Percentiles rank a stretch among this genome's conserved stretches.
Evolutionary conservation across 2,888 invertebrate genomes (phyloP).

Genomic region (Idaea biselata): DNA sequence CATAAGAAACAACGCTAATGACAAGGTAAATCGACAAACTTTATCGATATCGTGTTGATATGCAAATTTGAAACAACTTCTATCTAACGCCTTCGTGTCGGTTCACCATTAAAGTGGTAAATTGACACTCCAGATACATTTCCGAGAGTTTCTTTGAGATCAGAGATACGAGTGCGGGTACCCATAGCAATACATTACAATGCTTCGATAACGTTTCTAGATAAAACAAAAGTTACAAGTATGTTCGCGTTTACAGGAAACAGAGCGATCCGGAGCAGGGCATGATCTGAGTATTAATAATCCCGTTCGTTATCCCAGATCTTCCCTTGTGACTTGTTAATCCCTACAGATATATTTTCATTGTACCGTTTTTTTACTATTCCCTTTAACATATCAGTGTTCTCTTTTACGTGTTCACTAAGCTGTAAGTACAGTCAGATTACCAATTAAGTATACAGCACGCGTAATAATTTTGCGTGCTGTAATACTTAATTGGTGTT

Average conservation of each 20-base stretch:
- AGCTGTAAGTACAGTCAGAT: no score
- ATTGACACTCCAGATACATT: background rate
- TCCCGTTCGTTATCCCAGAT: conserved; percentile 24
- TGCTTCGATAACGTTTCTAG: background rate
- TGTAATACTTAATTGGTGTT: no score
- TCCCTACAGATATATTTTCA: background rate
- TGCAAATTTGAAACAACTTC: background rate
- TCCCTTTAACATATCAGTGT: conserved; percentile 21
- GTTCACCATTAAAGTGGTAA: conserved; percentile 2
- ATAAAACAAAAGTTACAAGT: conserved; percentile 1
- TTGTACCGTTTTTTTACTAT: conserved; percentile 15
- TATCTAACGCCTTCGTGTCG: background rate
- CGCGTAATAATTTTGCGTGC: no score
- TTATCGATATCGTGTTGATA: conserved; percentile 11
- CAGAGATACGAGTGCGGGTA: conserved; percentile 4
- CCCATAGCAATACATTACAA: background rate
- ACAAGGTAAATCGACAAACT: conserved; percentile 9
- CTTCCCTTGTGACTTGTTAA: conserved; percentile 4
- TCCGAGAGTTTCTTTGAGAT: background rate
- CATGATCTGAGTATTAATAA: conserved; percentile 13
- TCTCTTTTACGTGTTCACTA: conserved; percentile 15
- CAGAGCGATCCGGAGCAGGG: background rate
- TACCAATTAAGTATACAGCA: no score
- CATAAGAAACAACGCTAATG: conserved; percentile 10
- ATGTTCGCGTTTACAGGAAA: background rate